phyloP scores from a whole-genome alignment of 2,888 invertebrate species.

The Xanthostigma xanthostigma region DNA sequence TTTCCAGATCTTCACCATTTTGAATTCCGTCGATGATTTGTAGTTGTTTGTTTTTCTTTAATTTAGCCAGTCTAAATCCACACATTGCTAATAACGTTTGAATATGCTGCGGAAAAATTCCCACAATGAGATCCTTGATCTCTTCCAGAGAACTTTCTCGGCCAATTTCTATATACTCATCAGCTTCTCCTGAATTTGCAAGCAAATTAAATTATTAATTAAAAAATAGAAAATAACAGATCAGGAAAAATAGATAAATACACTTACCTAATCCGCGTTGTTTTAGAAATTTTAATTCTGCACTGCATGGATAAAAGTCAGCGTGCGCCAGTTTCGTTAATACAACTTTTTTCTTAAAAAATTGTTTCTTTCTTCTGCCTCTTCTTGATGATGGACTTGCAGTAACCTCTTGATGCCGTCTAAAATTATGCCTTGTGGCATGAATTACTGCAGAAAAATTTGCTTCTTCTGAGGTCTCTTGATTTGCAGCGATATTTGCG shows the following conservation, averaged over 20 bases:
- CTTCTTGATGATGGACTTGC: no score
- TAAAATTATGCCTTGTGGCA: no score
- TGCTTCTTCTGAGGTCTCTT: no score
- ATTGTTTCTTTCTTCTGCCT: background rate
- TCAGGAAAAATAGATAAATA: no score
- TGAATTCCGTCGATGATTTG: background rate
- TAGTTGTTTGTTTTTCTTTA: background rate
- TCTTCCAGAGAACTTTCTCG: background rate
- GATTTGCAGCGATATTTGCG: no score
- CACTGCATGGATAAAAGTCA: background rate
- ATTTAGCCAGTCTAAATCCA: background rate
- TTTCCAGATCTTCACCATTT: background rate
- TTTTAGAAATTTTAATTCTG: background rate
- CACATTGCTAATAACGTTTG: background rate
- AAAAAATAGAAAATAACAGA: no score
- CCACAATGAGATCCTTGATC: background rate
- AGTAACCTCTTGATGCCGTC: no score
- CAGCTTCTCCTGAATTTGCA: background rate
- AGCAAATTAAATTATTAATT: no score
- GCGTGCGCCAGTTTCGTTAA: background rate
- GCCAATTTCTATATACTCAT: background rate
- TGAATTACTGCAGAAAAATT: no score
- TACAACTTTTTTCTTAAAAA: background rate
- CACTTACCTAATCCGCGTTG: background rate
- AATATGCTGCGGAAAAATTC: background rate